Conservation (phyloP, 2,797 vertebrate genomes). For the Rhyacichthys aspro region DNA sequence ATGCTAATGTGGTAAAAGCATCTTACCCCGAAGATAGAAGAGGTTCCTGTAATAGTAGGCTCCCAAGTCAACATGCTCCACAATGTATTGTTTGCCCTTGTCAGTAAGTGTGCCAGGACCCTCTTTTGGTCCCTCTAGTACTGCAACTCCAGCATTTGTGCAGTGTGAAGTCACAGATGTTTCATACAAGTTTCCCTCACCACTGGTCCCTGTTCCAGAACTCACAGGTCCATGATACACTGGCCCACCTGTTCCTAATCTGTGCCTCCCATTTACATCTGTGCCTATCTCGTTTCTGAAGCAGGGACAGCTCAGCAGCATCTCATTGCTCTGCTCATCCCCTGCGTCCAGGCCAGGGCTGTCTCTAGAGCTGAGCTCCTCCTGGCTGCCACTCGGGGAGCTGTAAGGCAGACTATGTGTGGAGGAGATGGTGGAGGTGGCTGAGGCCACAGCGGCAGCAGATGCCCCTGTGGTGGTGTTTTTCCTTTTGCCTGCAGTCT, state of each 20-base stretch:
- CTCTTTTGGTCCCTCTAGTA: constrained; percentile 94
- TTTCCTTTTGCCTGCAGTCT: constrained; percentile 90
- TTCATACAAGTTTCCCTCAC: constrained; percentile 88
- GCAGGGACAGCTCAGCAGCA: constrained; percentile 94
- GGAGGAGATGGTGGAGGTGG: constrained; percentile 91
- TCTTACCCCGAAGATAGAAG: constrained; percentile 93
- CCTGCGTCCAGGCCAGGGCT: constrained; percentile 86
- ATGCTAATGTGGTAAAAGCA: constrained; percentile 1
- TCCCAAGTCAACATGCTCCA: constrained; percentile 95
- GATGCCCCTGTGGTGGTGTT: constrained; percentile 96
- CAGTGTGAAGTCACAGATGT: constrained; percentile 89
- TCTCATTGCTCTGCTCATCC: constrained; percentile 93
- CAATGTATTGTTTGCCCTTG: constrained; percentile 91
- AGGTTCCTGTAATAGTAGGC: constrained; percentile 95
- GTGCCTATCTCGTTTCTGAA: constrained; percentile 96
- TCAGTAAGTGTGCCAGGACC: constrained; percentile 86
- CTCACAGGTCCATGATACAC: constrained; percentile 51
- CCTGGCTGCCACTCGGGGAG: constrained; percentile 94
- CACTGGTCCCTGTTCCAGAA: constrained; percentile 70
- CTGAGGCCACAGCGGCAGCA: constrained; percentile 91
- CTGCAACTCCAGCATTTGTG: constrained; percentile 93
- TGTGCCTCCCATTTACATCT: constrained; percentile 84
- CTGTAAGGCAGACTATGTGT: constrained; percentile 87
- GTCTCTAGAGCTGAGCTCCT: constrained; percentile 92
- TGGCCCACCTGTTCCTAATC: constrained; percentile 79